These are phyloP conservation scores for Hybos culiciformis DNA, from an alignment of 2,888 invertebrate genomes.

Conservation along the genomic window DNA sequence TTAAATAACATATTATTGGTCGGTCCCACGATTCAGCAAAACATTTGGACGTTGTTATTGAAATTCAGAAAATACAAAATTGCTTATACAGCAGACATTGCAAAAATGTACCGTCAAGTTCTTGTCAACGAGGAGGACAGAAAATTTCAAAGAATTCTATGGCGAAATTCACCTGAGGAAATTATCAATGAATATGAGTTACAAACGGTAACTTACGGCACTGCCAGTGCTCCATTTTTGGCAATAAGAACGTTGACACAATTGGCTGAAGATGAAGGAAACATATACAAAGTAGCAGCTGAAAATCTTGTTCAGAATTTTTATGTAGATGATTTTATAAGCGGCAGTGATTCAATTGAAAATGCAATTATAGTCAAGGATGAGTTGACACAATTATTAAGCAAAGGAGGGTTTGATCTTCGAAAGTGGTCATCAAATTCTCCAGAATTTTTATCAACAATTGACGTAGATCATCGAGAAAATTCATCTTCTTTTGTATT, in stretches of 20 bases:
- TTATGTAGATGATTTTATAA: conserved; percentile 12
- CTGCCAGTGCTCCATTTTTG: conserved; percentile 7
- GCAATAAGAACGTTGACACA: conserved; percentile 5
- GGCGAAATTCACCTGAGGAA: background rate
- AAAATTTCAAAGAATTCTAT: conserved; percentile 6
- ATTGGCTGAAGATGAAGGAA: conserved; percentile 4
- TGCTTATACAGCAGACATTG: conserved; percentile 16
- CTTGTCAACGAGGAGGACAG: conserved; percentile 19
- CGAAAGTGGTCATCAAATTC: conserved; percentile 4
- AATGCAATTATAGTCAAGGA: background rate
- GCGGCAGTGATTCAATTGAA: conserved; percentile 1
- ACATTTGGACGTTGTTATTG: background rate
- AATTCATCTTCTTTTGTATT: background rate
- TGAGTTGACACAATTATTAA: background rate
- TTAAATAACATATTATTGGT: background rate
- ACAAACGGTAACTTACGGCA: conserved; percentile 8
- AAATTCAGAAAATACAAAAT: background rate
- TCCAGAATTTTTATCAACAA: background rate
- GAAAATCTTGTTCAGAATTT: conserved; percentile 3
- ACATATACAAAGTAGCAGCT: conserved; percentile 7
- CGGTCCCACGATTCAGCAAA: background rate
- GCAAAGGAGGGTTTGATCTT: conserved; percentile 2
- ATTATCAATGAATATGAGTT: background rate
- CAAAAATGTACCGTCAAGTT: conserved; percentile 20
- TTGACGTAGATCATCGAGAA: background rate